Conservation (phyloP, 2,797 vertebrate genomes). For the Nasua narica region DNA sequence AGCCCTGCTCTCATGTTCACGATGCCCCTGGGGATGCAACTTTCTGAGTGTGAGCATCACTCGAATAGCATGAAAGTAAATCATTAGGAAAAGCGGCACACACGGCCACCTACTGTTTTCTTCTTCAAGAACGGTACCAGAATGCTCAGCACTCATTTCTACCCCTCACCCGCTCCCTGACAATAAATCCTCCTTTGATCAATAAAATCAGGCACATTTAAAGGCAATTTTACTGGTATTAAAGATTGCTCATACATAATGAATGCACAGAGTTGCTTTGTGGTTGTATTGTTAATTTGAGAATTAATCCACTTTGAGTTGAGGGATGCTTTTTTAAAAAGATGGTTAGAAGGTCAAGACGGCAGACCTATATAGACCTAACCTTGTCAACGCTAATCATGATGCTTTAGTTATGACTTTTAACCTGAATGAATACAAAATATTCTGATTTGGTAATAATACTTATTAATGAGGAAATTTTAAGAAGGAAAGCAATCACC, state of each 20-base stretch:
- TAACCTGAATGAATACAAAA: background rate
- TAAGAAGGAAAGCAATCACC: background rate
- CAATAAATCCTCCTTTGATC: background rate
- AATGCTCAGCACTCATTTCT: background rate
- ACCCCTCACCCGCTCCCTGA: rapidly evolving
- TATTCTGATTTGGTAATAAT: slow-evolving; percentile 3
- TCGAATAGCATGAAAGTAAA: background rate
- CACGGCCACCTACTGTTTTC: background rate
- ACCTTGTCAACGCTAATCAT: background rate
- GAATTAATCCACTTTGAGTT: slow-evolving; percentile 18
- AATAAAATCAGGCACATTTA: slow-evolving; percentile 8
- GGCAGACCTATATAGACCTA: background rate
- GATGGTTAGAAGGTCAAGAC: background rate
- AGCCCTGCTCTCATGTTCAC: background rate
- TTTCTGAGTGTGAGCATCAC: background rate
- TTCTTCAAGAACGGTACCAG: background rate
- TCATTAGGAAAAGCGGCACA: background rate
- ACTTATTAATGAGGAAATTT: background rate
- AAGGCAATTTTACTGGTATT: slow-evolving; percentile 47
- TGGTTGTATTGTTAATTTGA: slow-evolving; percentile 16
- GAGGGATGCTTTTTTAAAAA: slow-evolving; percentile 17
- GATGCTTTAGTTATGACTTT: background rate
- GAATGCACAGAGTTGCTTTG: slow-evolving; percentile 35
- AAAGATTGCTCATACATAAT: slow-evolving; percentile 9
- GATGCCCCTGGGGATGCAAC: background rate